These are phyloP conservation scores for Antheraea mylitta DNA, from an alignment of 1,140 invertebrate genomes.

Conservation along the genomic window DNA sequence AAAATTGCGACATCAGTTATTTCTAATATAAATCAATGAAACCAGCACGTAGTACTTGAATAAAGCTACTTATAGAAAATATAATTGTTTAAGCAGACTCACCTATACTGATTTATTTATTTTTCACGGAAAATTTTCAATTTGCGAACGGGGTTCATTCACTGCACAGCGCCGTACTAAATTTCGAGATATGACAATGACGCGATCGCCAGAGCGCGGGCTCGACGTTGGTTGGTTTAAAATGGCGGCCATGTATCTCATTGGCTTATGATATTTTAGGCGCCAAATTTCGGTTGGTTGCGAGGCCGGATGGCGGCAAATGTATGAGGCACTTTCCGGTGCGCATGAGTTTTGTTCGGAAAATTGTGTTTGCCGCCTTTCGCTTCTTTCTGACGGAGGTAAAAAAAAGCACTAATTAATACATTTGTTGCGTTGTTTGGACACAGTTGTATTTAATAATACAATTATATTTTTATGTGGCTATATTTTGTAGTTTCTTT, in stretches of 20 bases:
- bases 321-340: slow-evolving; percentile 67
- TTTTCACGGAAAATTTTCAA: slow-evolving; percentile 64
- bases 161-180: slow-evolving; percentile 75
- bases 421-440: no score
- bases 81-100: slow-evolving; percentile 34
- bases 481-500: no score
- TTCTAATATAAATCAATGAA: slow-evolving; percentile 23
- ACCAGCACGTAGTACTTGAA: neutral
- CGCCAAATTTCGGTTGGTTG: slow-evolving; percentile 77
- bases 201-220: slow-evolving; percentile 74
- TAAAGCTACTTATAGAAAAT: slow-evolving; percentile 6
- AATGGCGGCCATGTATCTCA: slow-evolving; percentile 66
- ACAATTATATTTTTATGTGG: no score
- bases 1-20: slow-evolving; percentile 38
- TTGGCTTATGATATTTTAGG: slow-evolving; percentile 67
- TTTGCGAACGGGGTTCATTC: slow-evolving; percentile 76
- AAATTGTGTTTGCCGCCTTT: slow-evolving; percentile 70
- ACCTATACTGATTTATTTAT: slow-evolving; percentile 52
- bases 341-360: slow-evolving; percentile 64
- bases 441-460: no score
- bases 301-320: slow-evolving; percentile 74
- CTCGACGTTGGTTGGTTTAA: slow-evolving; percentile 63
- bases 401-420: slow-evolving; percentile 4
- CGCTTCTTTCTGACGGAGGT: slow-evolving; percentile 37
- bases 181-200: slow-evolving; percentile 75